Conservation (phyloP, 2,888 invertebrate species). For the Aspidiotus destructor region DNA sequence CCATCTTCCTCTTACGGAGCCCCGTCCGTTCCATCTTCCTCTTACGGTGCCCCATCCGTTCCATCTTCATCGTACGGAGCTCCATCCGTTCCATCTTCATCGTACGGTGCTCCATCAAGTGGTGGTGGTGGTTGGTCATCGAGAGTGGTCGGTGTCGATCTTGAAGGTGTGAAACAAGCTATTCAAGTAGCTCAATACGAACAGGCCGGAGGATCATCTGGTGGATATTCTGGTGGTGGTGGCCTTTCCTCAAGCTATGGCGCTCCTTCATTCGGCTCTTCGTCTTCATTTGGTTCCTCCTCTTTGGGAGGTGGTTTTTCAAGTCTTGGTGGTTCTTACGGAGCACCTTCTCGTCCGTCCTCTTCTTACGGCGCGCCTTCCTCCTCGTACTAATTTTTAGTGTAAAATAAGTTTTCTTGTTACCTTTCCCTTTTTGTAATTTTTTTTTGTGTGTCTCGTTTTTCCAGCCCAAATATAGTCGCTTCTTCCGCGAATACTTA, state of each 20-base stretch:
- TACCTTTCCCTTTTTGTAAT: too few relatives aligned
- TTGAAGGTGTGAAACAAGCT: conserved; percentile 75
- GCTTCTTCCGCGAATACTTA: too few relatives aligned
- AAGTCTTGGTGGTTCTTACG: conserved; percentile 44
- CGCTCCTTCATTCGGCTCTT: conserved; percentile 53
- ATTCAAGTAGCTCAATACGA: conserved; percentile 79
- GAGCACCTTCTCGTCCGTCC: conserved; percentile 53
- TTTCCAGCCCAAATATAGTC: too few relatives aligned
- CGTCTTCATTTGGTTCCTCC: conserved; percentile 48
- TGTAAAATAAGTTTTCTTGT: too few relatives aligned
- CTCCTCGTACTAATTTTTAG: conserved; percentile 11
- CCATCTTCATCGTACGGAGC: conserved; percentile 39
- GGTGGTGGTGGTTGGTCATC: conserved; percentile 47
- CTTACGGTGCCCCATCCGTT: conserved; percentile 41
- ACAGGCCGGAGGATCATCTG: conserved; percentile 51
- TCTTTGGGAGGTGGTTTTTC: conserved; percentile 51
- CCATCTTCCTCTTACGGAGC: conserved; percentile 38
- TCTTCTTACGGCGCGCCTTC: conserved; percentile 61
- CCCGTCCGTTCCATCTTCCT: conserved; percentile 42
- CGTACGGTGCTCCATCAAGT: conserved; percentile 41
- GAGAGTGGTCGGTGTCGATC: conserved; percentile 71
- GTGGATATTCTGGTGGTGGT: conserved; percentile 41
- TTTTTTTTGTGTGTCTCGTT: too few relatives aligned
- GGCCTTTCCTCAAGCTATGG: conserved; percentile 45
- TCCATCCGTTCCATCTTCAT: conserved; percentile 41